A percentile compares a stretch with the other conserved stretches of the same genome.
phyloP scores from a whole-genome alignment of 2,888 invertebrate genomes.

The Mythimna loreyi region DNA sequence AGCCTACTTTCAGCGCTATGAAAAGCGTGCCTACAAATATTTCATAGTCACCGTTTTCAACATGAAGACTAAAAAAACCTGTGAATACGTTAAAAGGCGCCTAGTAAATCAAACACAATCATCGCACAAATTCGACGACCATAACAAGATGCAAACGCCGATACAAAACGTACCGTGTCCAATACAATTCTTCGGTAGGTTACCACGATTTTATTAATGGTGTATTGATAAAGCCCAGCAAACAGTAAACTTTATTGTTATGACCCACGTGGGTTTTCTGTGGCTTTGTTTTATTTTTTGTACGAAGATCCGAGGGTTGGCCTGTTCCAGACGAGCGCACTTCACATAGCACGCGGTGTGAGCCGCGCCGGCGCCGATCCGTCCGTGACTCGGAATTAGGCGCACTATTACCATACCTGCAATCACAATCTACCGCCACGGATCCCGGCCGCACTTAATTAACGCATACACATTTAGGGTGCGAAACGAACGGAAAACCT shows the following conservation, averaged over 20 bases:
- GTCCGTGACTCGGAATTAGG: slow-evolving; percentile 78
- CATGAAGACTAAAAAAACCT: neutral
- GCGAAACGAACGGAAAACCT: slow-evolving; percentile 78
- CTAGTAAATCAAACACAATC: neutral
- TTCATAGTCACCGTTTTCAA: neutral
- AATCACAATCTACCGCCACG: slow-evolving; percentile 80
- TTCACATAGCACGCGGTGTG: slow-evolving; percentile 58
- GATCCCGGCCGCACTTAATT: slow-evolving; percentile 75
- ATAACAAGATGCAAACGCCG: slow-evolving; percentile 8
- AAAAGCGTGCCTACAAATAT: neutral
- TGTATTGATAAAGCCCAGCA: slow-evolving; percentile 32
- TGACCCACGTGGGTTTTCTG: slow-evolving; percentile 53
- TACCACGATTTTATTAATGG: slow-evolving; percentile 32
- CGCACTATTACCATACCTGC: slow-evolving; percentile 60
- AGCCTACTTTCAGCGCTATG: neutral
- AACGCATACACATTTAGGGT: slow-evolving; percentile 82
- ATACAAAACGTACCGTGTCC: slow-evolving; percentile 28
- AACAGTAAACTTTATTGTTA: slow-evolving; percentile 49
- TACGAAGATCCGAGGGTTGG: slow-evolving; percentile 64
- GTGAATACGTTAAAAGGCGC: neutral
- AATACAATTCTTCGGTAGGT: slow-evolving; percentile 34
- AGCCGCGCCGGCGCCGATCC: slow-evolving; percentile 75
- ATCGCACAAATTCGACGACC: neutral
- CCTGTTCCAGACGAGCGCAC: slow-evolving; percentile 73
- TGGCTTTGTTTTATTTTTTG: slow-evolving; percentile 56